Evolutionary conservation across 2,797 vertebrate species (phyloP).

Genomic region (Percopsis omiscomaycus): DNA sequence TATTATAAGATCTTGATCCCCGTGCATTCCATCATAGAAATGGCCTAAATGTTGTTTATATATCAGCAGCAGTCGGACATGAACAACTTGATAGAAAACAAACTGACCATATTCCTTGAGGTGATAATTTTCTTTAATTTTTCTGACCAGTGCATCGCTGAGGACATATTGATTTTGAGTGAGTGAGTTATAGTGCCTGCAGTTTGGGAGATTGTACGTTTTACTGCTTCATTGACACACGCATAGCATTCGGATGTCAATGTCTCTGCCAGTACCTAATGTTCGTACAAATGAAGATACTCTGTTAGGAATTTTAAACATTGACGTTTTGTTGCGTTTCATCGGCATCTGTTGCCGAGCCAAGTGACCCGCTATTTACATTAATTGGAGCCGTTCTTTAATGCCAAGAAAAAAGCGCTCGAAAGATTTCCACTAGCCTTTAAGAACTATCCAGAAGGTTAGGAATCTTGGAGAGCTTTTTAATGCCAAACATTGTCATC

Average conservation of each 20-base stretch:
- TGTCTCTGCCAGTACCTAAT: not conserved
- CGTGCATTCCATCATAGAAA: too few species aligned
- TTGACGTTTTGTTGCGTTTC: not conserved
- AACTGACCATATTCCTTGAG: too few species aligned
- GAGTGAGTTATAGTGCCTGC: not conserved
- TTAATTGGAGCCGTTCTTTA: conserved; percentile 9
- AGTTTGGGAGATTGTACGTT: not conserved
- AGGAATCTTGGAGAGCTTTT: conserved; percentile 4
- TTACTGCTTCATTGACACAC: not conserved
- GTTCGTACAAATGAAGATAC: conserved; percentile 1
- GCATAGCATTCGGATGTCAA: not conserved
- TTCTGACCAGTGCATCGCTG: not conserved
- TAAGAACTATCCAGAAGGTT: conserved; percentile 2
- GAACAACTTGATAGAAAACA: too few species aligned
- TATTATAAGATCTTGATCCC: too few species aligned
- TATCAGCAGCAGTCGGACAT: too few species aligned
- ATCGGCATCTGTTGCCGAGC: not conserved
- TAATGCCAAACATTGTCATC: conserved; percentile 4
- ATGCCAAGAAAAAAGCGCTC: conserved; percentile 26
- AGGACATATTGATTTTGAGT: not conserved
- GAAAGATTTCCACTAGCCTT: not conserved
- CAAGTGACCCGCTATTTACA: not conserved
- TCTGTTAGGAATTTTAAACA: not conserved
- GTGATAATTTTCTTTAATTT: too few species aligned
- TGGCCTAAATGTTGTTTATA: too few species aligned